These are phyloP conservation scores for Halcyon badia DNA, from an alignment of 2,797 vertebrate species.

Conservation along the genomic window DNA sequence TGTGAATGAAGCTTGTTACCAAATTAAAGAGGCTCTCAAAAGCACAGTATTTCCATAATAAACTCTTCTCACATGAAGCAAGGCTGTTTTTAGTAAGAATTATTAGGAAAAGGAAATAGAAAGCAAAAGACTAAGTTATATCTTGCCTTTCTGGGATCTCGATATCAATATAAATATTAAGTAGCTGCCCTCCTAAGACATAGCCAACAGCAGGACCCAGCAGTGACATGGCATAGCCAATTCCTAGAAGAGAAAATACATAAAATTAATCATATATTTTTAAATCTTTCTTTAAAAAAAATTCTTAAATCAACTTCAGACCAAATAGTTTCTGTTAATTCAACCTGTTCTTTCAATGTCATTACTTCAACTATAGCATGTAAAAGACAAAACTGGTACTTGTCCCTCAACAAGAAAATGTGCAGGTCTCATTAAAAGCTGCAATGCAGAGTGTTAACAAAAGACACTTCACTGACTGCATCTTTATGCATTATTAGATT, in stretches of 20 bases:
- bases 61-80: background rate
- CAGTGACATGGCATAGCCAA: conserved; percentile 83
- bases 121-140: background rate
- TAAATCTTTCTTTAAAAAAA: background rate
- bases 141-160: conserved; percentile 77
- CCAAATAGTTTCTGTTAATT: background rate
- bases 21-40: background rate
- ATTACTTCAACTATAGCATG: background rate
- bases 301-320: background rate
- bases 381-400: background rate
- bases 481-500: background rate
- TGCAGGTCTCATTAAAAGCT: background rate
- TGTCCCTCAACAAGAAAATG: background rate
- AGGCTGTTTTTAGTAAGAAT: background rate
- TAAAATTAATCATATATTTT: background rate
- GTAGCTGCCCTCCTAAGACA: conserved; percentile 82
- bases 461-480: background rate
- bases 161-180: conserved; percentile 83
- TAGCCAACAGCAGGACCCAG: conserved; percentile 86
- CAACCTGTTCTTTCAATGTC: background rate
- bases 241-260: conserved; percentile 74
- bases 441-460: background rate
- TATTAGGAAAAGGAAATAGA: background rate
- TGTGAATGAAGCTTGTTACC: background rate
- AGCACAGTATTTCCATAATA: background rate